phyloP scores from a whole-genome alignment of 1,140 invertebrate genomes.

The Pissodes strobi region DNA sequence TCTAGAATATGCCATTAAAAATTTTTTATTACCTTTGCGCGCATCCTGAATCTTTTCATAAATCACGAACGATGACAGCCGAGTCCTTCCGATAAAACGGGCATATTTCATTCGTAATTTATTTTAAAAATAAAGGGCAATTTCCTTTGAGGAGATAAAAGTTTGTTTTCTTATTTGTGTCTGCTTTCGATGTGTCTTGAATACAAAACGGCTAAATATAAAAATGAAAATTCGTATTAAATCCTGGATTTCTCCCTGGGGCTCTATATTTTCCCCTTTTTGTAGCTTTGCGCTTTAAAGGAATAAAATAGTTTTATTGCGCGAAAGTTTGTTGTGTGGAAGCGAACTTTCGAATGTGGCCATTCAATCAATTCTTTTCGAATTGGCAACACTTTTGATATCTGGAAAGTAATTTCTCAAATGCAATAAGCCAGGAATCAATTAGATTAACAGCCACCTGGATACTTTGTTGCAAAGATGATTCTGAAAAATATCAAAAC shows the following conservation, averaged over 20 bases:
- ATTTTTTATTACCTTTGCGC: constrained; percentile 37
- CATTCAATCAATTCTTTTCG: too few species aligned
- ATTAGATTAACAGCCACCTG: too few species aligned
- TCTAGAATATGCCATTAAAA: constrained; percentile 41
- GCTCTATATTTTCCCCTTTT: constrained; percentile 7
- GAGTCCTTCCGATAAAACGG: constrained; percentile 38
- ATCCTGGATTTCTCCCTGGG: not conserved
- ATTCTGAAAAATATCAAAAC: too few species aligned
- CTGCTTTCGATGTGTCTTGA: constrained; percentile 4
- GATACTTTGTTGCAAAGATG: too few species aligned
- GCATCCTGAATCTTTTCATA: constrained; percentile 30
- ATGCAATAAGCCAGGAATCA: too few species aligned
- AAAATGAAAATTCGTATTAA: constrained; percentile 6
- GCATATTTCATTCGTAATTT: constrained; percentile 35
- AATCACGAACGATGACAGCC: constrained; percentile 37
- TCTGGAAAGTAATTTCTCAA: too few species aligned
- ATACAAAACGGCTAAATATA: constrained; percentile 1
- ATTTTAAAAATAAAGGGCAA: constrained; percentile 31
- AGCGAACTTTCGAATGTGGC: too few species aligned
- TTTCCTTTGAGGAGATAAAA: constrained; percentile 29
- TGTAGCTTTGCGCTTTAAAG: not conserved
- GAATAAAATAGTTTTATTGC: not conserved
- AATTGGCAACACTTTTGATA: too few species aligned
- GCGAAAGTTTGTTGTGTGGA: too few species aligned
- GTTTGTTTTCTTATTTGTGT: constrained; percentile 33